Evolutionary conservation across 2,888 invertebrate genomes (phyloP), one percentile per base, ranked within the genome.

Genomic region (Parnassius apollo): DNA sequence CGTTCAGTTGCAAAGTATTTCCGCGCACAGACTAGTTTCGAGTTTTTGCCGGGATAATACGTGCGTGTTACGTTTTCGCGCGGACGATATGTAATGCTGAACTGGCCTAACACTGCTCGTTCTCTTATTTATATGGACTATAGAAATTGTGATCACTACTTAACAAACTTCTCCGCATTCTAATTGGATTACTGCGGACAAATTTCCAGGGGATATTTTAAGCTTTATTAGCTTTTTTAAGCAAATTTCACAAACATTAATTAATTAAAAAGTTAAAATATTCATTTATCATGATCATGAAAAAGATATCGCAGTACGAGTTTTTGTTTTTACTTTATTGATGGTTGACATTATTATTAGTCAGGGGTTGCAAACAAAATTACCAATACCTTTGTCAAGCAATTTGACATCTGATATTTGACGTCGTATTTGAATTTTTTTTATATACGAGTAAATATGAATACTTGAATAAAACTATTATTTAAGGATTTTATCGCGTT

Each of bases 51-150:
- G 44, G 58, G 58, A 57, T 25, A 52, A 57, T 35, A 52, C 62
- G 56, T 35, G 54, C 62, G 56, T 59, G 59, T 57, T 59, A 59
- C 63, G 63, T 44, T 62, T 66, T 56, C 49, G 58, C 68, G 53
- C 61, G 61, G 56, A 55, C 62, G 59, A 64, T 64, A 65, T 59
- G 62, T 64, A 62, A 46, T 45, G n/a, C 62, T 22, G 53, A 52
- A 69, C 69, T 68, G 68, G 63, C 52, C 53, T 48, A 57, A 52
- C 48, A 13, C 53, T 46, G 59, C 56, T 57, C 51, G 35, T 42
- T 59, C 42, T 61, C 62, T 59, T 48, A 57, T 66, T 65, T 67
- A 68, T 65, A 68, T 65, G 65, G 42, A 58, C 25, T 57, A 62
- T 59, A 50, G 49, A 51, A 51, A 59, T 56, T 51, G 55, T 52